Evolutionary conservation across 2,113 vertebrate genomes (phyloP).

Genomic region (Nanorana parkeri): DNA sequence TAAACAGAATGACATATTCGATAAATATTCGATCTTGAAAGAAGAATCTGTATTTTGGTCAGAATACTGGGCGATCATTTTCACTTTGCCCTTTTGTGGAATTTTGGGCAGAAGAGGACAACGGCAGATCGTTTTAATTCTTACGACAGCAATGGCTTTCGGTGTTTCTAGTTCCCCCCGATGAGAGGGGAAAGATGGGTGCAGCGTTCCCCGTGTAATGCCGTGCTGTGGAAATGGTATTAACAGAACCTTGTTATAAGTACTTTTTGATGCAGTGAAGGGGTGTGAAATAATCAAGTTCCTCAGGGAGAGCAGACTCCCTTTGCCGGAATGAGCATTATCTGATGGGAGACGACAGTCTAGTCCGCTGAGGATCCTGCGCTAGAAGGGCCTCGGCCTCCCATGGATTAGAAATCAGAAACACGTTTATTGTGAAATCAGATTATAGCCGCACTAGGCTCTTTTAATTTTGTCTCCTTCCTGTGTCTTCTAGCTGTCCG

Average conservation of each 20-base stretch:
- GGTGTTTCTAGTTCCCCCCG: constrained; percentile 9
- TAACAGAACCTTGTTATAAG: not conserved
- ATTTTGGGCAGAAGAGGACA: not conserved
- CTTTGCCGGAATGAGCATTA: constrained; percentile 21
- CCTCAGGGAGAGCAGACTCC: not conserved
- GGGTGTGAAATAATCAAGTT: constrained; percentile 6
- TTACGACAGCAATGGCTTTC: constrained; percentile 23
- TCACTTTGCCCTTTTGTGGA: too few relatives aligned
- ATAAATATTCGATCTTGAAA: not conserved
- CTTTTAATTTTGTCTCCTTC: constrained; percentile 7
- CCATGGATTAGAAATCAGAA: constrained; percentile 50
- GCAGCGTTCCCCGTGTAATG: not conserved
- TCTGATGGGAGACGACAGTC: constrained; percentile 6
- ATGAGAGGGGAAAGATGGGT: not conserved
- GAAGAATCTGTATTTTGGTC: not conserved
- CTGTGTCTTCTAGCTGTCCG: not conserved
- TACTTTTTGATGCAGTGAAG: constrained; percentile 1
- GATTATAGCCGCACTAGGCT: constrained; percentile 27
- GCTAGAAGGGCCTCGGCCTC: not conserved
- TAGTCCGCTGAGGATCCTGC: constrained; percentile 10
- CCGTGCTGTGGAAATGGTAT: not conserved
- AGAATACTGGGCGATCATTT: not conserved
- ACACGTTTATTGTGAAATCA: constrained; percentile 42
- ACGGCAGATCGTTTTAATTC: not conserved
- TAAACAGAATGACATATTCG: not conserved